A percentile compares a stretch with the other conserved stretches of the same genome.
Conservation (phyloP, 2,113 vertebrate species). For the Mustelus asterias region DNA sequence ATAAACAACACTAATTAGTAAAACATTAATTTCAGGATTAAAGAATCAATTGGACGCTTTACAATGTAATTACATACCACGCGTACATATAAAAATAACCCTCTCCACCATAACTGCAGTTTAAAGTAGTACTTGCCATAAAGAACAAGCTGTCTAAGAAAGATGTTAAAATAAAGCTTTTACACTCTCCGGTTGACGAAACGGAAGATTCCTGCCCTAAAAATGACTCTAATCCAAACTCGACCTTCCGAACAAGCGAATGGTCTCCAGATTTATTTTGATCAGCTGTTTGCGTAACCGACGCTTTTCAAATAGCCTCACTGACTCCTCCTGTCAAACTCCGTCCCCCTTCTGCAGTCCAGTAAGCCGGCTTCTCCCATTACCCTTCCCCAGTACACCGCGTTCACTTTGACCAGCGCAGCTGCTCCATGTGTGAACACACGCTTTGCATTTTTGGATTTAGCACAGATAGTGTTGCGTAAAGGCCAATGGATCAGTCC, state of each 20-base stretch:
- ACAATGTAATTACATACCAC: background rate
- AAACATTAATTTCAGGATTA: background rate
- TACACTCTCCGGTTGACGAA: background rate
- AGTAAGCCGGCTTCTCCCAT: no score
- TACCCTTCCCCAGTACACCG: no score
- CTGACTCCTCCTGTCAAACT: background rate
- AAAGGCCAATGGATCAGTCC: background rate
- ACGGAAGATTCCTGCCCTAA: background rate
- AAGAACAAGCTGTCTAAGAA: background rate
- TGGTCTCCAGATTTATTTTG: background rate
- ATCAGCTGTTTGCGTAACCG: conserved; percentile 9
- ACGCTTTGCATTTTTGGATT: background rate
- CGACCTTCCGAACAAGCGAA: background rate
- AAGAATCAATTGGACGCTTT: background rate
- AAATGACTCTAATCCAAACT: background rate
- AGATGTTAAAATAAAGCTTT: background rate
- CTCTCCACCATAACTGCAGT: background rate
- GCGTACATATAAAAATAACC: background rate
- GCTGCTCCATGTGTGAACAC: background rate
- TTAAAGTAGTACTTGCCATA: background rate
- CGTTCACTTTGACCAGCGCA: background rate
- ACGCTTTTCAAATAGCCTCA: background rate
- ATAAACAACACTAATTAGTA: background rate
- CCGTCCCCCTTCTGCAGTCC: background rate
- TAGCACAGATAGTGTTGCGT: background rate